Percentiles rank a stretch among this genome's conserved stretches.
Conservation (phyloP, 2,888 invertebrate species). For the Erebia palarica region DNA sequence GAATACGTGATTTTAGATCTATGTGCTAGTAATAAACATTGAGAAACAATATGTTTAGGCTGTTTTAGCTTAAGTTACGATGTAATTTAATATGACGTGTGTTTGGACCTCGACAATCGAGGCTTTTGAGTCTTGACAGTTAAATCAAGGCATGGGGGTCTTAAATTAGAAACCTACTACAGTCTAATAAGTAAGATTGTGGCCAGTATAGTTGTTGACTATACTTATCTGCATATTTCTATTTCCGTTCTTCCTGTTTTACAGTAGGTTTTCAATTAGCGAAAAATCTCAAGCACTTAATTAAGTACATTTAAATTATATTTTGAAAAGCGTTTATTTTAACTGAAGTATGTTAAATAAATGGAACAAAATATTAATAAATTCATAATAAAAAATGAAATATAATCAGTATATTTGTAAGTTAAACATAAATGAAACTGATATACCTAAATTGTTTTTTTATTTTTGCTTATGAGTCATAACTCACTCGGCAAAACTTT, state of each 20-base stretch:
- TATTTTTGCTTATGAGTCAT: background rate
- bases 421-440: background rate
- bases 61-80: conserved; percentile 39
- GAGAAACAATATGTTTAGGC: conserved; percentile 40
- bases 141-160: conserved; percentile 21
- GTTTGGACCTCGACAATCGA: conserved; percentile 29
- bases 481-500: too few relatives aligned
- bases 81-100: conserved; percentile 32
- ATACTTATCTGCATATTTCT: too few relatives aligned
- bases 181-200: too few relatives aligned
- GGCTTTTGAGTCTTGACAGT: conserved; percentile 24
- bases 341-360: background rate
- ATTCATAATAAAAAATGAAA: background rate
- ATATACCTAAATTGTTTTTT: background rate
- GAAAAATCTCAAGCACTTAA: too few relatives aligned
- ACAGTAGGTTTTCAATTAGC: too few relatives aligned
- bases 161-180: conserved; percentile 8
- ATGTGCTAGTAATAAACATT: conserved; percentile 43
- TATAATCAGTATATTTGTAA: background rate
- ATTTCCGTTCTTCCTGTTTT: too few relatives aligned
- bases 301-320: too few relatives aligned
- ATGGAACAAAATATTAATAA: background rate
- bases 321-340: background rate
- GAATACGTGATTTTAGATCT: conserved; percentile 30
- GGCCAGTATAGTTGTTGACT: too few relatives aligned